Conservation (phyloP, 2,888 invertebrate genomes). For the Megamerina dolium region DNA sequence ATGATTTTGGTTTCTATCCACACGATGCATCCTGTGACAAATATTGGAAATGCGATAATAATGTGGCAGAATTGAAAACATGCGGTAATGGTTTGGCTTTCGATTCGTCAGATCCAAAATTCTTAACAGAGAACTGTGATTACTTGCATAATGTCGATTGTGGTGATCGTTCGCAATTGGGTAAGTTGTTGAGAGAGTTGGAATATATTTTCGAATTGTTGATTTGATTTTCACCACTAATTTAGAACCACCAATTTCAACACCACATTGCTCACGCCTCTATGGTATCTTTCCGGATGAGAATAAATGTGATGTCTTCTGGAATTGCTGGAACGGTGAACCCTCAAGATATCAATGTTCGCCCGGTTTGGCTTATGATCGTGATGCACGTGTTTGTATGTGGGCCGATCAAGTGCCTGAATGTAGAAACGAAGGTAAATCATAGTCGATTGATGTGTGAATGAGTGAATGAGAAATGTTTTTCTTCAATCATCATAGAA, state of each 20-base stretch:
- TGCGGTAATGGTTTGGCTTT: constrained; percentile 93
- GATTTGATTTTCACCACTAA: no score
- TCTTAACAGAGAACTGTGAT: constrained; percentile 89
- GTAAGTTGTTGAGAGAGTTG: constrained; percentile 51
- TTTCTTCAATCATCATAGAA: constrained; percentile 69
- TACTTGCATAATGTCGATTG: constrained; percentile 93
- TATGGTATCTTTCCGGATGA: constrained; percentile 91
- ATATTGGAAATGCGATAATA: constrained; percentile 93
- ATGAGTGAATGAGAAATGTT: no score
- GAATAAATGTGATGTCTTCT: constrained; percentile 85
- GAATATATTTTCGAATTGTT: no score
- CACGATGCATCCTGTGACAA: constrained; percentile 87
- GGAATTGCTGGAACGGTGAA: constrained; percentile 96
- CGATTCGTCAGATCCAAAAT: constrained; percentile 82
- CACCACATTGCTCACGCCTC: constrained; percentile 76
- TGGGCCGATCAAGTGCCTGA: constrained; percentile 94
- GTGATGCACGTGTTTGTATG: constrained; percentile 90
- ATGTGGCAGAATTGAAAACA: constrained; percentile 79
- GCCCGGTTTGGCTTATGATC: constrained; percentile 89
- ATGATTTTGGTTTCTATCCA: constrained; percentile 91
- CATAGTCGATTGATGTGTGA: no score
- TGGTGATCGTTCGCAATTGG: constrained; percentile 78
- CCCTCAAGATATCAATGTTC: constrained; percentile 91
- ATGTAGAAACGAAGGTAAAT: constrained; percentile 79
- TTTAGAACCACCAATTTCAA: constrained; percentile 75